phyloP scores from a whole-genome alignment of 2,888 invertebrate genomes.

The Pristionchus japonicus region DNA sequence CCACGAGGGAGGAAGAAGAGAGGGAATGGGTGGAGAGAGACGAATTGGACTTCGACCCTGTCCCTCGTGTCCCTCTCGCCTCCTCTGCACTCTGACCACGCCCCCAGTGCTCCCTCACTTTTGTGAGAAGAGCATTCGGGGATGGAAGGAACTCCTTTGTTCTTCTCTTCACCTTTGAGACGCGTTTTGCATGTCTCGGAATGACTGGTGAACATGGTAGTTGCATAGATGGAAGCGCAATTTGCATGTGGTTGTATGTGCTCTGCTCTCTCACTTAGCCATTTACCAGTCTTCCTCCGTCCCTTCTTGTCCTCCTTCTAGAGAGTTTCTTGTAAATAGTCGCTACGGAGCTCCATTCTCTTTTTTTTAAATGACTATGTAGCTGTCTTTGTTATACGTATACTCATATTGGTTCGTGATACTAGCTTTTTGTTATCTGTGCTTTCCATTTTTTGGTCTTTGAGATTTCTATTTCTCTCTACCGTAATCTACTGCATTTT shows the following conservation, averaged over 20 bases:
- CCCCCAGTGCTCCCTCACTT: not conserved
- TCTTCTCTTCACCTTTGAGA: not conserved
- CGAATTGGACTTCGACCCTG: slow-evolving; percentile 16
- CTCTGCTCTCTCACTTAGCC: not conserved
- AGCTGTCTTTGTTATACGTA: not conserved
- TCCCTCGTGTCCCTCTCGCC: not conserved
- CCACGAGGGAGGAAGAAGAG: not conserved
- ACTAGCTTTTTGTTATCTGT: not conserved
- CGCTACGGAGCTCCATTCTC: not conserved
- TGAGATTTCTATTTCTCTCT: not conserved
- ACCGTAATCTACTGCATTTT: not conserved
- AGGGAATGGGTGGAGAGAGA: not conserved
- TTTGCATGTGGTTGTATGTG: not conserved
- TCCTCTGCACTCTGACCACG: not conserved
- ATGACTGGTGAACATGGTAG: not conserved
- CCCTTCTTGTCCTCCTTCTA: not conserved
- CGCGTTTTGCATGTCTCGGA: not conserved
- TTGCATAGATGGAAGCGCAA: not conserved
- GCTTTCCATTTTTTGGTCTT: not conserved
- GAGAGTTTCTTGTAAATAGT: slow-evolving; percentile 13
- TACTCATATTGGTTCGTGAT: slow-evolving; percentile 20
- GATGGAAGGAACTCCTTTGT: not conserved
- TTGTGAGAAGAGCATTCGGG: not conserved
- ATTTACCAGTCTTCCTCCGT: not conserved
- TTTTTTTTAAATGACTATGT: not conserved